Conservation (phyloP, 1,140 invertebrate genomes). For the Polypedilum vanderplanki region DNA sequence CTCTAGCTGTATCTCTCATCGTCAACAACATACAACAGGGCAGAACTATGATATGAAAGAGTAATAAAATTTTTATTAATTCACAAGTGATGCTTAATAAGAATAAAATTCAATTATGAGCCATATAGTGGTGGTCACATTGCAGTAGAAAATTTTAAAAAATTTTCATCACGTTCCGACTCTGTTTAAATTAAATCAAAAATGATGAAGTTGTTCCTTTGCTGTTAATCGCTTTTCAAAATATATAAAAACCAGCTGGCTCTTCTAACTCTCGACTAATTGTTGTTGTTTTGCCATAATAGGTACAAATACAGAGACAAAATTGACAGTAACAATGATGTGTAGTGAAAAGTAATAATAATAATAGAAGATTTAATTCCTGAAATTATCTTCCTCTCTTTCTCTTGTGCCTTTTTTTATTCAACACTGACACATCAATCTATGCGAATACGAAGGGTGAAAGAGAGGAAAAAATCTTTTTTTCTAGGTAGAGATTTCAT, state of each 20-base stretch:
- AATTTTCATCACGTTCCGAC: too few species aligned
- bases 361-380: slow-evolving; percentile 1
- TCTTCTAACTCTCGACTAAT: background rate
- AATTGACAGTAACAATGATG: background rate
- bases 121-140: too few species aligned
- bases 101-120: too few species aligned
- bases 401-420: background rate
- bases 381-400: background rate
- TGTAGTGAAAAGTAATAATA: background rate
- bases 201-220: background rate
- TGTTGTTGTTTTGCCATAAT: slow-evolving; percentile 2
- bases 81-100: too few species aligned
- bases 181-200: background rate
- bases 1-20: too few species aligned
- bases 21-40: too few species aligned
- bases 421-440: background rate
- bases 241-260: background rate
- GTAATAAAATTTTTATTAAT: too few species aligned
- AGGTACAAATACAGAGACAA: background rate
- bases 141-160: too few species aligned
- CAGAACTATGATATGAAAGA: too few species aligned
- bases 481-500: background rate
- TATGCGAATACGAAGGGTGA: background rate
- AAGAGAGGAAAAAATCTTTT: background rate
- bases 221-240: background rate